Conservation (phyloP, 2,797 vertebrate genomes). For the Sandelia bainsii region DNA sequence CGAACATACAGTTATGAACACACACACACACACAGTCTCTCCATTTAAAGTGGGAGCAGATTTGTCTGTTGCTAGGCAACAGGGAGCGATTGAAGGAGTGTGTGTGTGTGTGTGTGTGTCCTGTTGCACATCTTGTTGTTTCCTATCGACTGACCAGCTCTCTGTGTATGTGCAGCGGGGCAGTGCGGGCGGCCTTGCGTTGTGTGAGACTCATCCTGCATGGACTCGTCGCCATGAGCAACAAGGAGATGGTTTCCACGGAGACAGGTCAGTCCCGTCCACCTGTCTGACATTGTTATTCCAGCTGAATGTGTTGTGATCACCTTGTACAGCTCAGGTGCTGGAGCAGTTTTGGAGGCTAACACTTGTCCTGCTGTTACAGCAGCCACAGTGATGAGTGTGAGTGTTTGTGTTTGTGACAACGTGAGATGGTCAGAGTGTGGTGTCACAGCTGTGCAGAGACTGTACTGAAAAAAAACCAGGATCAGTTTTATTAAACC, state of each 20-base stretch:
- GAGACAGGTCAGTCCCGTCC: constrained; percentile 71
- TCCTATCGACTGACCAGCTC: not conserved
- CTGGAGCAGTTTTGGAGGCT: no score
- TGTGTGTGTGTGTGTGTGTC: constrained; percentile 17
- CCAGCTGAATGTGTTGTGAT: no score
- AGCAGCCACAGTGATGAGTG: no score
- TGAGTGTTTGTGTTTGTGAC: no score
- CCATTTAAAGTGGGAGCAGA: constrained; percentile 41
- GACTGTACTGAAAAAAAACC: no score
- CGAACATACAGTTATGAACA: not conserved
- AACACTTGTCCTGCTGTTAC: no score
- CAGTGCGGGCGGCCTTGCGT: constrained; percentile 38
- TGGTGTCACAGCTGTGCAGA: no score
- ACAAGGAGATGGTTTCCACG: constrained; percentile 79
- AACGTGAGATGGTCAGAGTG: no score
- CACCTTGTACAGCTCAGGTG: no score
- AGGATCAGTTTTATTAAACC: no score
- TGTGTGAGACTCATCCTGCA: constrained; percentile 61
- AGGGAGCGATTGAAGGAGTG: constrained; percentile 30
- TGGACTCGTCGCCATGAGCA: constrained; percentile 75
- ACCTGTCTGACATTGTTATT: not conserved
- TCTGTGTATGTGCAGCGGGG: constrained; percentile 23
- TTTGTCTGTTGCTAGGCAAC: constrained; percentile 69
- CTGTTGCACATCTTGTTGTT: constrained; percentile 10
- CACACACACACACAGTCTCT: not conserved